Conservation (phyloP, 2,888 invertebrate species). For the Calephelis perditalis region DNA sequence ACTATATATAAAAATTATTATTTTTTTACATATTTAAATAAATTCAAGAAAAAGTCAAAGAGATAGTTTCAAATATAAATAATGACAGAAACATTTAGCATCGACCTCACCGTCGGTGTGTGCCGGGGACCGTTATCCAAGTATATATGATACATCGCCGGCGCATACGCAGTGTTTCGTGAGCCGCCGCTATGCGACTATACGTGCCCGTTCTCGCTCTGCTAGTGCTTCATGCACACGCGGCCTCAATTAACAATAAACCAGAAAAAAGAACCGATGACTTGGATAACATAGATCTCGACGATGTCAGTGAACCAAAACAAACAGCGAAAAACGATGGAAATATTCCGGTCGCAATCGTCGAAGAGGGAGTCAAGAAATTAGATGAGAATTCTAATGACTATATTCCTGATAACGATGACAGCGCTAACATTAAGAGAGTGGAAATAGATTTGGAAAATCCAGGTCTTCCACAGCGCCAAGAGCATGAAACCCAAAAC, state of each 20-base stretch:
- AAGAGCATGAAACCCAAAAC: slow-evolving; percentile 65
- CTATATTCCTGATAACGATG: slow-evolving; percentile 37
- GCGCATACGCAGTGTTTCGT: slow-evolving; percentile 46
- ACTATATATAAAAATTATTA: no score
- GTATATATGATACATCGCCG: slow-evolving; percentile 56
- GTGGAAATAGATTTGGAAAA: slow-evolving; percentile 51
- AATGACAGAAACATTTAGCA: slow-evolving; percentile 62
- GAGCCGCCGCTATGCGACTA: slow-evolving; percentile 54
- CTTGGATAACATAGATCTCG: slow-evolving; percentile 37
- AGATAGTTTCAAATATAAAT: slow-evolving; percentile 55
- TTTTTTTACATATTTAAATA: no score
- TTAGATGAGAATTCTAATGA: slow-evolving; percentile 35
- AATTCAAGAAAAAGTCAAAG: not conserved
- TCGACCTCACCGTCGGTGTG: slow-evolving; percentile 31
- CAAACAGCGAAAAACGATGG: slow-evolving; percentile 39
- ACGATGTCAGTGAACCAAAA: slow-evolving; percentile 38
- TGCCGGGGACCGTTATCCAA: slow-evolving; percentile 56
- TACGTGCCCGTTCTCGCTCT: slow-evolving; percentile 52
- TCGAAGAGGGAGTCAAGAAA: slow-evolving; percentile 44
- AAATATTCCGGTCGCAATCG: slow-evolving; percentile 54
- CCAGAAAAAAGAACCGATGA: slow-evolving; percentile 14
- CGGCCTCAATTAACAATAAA: slow-evolving; percentile 47
- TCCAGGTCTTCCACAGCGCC: slow-evolving; percentile 61
- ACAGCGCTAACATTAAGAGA: slow-evolving; percentile 39
- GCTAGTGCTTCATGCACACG: slow-evolving; percentile 47